Conservation (phyloP, 2,113 vertebrate genomes). For the Hirundichthys speculiger region DNA sequence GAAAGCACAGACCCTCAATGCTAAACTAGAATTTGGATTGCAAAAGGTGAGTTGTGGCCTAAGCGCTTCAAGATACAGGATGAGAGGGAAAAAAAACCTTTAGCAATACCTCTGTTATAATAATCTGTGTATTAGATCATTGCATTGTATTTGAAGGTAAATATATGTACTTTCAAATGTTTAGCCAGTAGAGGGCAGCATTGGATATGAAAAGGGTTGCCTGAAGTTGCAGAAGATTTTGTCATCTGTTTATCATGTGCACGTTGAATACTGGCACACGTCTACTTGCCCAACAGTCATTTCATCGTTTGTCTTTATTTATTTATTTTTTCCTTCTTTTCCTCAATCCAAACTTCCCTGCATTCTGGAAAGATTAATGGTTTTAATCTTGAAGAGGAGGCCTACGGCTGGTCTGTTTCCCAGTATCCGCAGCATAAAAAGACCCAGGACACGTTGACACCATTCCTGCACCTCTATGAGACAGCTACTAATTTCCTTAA, state of each 20-base stretch:
- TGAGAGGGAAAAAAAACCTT: no score
- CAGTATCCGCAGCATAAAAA: constrained; percentile 86
- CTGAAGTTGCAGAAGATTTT: not conserved
- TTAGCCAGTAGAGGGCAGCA: constrained; percentile 37
- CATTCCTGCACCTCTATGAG: constrained; percentile 86
- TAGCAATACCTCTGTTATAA: no score
- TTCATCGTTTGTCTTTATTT: not conserved
- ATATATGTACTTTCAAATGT: not conserved
- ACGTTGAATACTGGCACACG: not conserved
- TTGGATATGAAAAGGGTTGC: constrained; percentile 2
- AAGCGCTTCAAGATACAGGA: no score
- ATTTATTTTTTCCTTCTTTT: not conserved
- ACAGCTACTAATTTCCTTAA: constrained; percentile 80
- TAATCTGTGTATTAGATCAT: no score
- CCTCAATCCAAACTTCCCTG: not conserved
- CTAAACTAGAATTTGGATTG: constrained; percentile 83
- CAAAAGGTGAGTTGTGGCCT: constrained; percentile 78
- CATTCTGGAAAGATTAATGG: constrained; percentile 81
- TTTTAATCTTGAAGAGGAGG: constrained; percentile 88
- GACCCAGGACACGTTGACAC: constrained; percentile 82
- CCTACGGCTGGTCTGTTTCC: constrained; percentile 84
- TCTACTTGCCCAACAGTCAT: not conserved
- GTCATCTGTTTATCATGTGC: not conserved
- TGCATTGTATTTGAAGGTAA: no score
- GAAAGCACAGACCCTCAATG: constrained; percentile 83